Percentiles rank a stretch among this genome's conserved stretches.
Evolutionary conservation across 2,113 vertebrate genomes (phyloP).

Genomic region (Coptodon rendalli): DNA sequence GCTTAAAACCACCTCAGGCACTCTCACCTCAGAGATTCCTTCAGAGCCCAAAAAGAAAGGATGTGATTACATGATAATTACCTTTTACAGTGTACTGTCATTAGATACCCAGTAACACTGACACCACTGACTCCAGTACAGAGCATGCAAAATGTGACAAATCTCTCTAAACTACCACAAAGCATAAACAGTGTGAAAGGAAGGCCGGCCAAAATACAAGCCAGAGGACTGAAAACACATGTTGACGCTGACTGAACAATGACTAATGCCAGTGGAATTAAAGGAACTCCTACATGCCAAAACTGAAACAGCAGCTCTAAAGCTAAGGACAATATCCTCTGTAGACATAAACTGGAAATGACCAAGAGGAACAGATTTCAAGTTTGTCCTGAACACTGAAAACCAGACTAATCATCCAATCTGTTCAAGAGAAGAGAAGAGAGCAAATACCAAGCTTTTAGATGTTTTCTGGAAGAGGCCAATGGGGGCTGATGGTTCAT

Average conservation of each 20-base stretch:
- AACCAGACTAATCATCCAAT: background rate
- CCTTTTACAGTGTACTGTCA: background rate
- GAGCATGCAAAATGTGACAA: fast-evolving
- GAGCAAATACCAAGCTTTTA: background rate
- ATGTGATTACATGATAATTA: background rate
- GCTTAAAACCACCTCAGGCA: background rate
- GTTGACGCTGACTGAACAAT: background rate
- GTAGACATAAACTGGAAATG: background rate
- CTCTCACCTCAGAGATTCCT: background rate
- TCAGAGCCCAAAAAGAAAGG: background rate
- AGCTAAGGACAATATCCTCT: background rate
- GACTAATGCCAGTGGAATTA: conserved; percentile 46
- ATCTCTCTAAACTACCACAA: background rate
- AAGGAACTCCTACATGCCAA: background rate
- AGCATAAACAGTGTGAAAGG: background rate
- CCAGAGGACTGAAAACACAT: conserved; percentile 13
- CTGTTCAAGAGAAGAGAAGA: fast-evolving
- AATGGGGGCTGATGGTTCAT: background rate
- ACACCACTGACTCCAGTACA: background rate
- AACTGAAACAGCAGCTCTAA: background rate
- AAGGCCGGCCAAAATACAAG: conserved; percentile 6
- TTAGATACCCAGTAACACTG: fast-evolving
- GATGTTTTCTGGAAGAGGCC: background rate
- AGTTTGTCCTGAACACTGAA: background rate
- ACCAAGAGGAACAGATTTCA: background rate